Evolutionary conservation across 2,888 invertebrate genomes (phyloP).

Genomic region (Leucophenga maculata): DNA sequence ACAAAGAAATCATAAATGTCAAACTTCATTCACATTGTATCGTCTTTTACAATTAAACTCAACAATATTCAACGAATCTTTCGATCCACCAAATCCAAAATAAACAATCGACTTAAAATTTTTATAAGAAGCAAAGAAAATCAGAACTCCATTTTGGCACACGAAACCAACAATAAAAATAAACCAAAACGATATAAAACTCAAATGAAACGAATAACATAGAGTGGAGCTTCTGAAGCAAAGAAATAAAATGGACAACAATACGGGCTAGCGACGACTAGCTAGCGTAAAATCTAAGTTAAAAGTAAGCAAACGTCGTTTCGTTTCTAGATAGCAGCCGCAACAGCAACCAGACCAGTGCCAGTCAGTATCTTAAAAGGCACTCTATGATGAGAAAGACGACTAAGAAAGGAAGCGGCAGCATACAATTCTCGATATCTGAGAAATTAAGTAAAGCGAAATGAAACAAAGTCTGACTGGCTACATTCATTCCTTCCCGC

Average conservation of each 20-base stretch:
- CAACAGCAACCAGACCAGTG: constrained; percentile 57
- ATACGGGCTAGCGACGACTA: not conserved
- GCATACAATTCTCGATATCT: constrained; percentile 50
- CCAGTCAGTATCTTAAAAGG: constrained; percentile 49
- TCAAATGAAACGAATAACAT: constrained; percentile 16
- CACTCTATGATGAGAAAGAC: constrained; percentile 38
- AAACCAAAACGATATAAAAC: not conserved
- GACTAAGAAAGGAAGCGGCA: not conserved
- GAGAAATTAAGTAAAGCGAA: constrained; percentile 65
- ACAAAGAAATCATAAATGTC: constrained; percentile 41
- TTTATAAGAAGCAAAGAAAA: constrained; percentile 16
- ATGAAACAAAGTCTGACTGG: constrained; percentile 61
- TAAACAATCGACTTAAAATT: constrained; percentile 36
- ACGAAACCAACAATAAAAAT: constrained; percentile 4
- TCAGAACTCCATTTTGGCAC: not conserved
- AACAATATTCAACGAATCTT: constrained; percentile 33
- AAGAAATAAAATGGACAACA: not conserved
- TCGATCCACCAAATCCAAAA: constrained; percentile 36
- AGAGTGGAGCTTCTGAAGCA: not conserved
- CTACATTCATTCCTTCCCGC: not conserved
- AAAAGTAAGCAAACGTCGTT: constrained; percentile 14
- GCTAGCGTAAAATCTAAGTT: constrained; percentile 8
- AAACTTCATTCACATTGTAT: constrained; percentile 37
- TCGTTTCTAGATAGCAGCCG: constrained; percentile 22
- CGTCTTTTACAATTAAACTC: constrained; percentile 22